phyloP scores from a whole-genome alignment of 2,888 invertebrate species.

The Eupsilia transversa region DNA sequence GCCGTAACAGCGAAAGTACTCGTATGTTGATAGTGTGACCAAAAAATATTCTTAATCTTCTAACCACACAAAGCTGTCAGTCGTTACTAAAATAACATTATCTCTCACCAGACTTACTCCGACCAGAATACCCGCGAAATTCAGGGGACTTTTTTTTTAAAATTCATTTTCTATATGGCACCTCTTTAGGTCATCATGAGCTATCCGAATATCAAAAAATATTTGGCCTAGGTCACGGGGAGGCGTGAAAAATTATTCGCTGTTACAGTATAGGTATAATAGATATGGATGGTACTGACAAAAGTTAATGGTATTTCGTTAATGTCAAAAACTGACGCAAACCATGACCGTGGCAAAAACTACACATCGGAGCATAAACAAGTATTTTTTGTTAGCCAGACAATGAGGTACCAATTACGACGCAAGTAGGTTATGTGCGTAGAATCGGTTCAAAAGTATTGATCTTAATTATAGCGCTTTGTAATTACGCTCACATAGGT shows the following conservation, averaged over 20 bases:
- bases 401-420: conserved; percentile 64
- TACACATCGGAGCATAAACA: conserved; percentile 38
- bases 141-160: too few species aligned
- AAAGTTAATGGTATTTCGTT: conserved; percentile 47
- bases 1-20: too few species aligned
- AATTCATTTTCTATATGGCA: too few species aligned
- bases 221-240: too few species aligned
- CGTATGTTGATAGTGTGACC: too few species aligned
- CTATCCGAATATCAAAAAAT: too few species aligned
- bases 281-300: conserved; percentile 7
- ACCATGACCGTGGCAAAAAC: conserved; percentile 61
- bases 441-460: conserved; percentile 44
- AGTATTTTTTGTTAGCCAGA: conserved; percentile 62
- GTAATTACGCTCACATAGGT: conserved; percentile 46
- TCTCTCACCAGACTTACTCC: background rate
- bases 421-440: conserved; percentile 19
- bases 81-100: conserved; percentile 15
- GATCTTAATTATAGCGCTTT: conserved; percentile 59
- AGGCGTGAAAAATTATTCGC: too few species aligned
- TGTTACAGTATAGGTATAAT: too few species aligned
- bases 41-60: background rate
- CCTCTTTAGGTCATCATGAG: too few species aligned
- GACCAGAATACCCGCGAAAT: too few species aligned
- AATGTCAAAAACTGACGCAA: conserved; percentile 57
- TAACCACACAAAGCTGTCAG: conserved; percentile 1